These are phyloP conservation scores for Xestia rhomboidea DNA, from an alignment of 2,888 invertebrate species.

Conservation along the genomic window DNA sequence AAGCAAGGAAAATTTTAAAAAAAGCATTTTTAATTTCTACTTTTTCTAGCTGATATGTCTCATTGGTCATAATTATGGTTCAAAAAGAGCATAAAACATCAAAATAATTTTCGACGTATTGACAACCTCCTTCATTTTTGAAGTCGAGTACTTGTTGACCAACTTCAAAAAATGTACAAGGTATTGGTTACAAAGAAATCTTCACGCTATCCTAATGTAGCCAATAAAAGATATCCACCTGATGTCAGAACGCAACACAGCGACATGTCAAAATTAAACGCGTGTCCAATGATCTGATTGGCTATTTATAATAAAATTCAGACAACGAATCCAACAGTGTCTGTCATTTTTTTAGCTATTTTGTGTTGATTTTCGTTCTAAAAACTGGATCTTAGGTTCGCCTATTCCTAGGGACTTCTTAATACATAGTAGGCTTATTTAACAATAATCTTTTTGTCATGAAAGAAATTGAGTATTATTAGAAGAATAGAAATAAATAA, in stretches of 20 bases:
- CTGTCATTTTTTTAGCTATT: neutral
- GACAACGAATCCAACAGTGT: neutral
- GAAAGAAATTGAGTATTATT: conserved; percentile 33
- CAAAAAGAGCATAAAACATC: neutral
- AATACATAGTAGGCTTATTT: conserved; percentile 25
- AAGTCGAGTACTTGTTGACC: neutral
- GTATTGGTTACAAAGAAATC: neutral
- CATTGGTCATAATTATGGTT: conserved; percentile 40
- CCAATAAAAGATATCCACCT: neutral
- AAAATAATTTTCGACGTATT: neutral
- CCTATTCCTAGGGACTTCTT: conserved; percentile 16
- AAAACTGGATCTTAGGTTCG: neutral
- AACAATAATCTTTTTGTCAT: conserved; percentile 25
- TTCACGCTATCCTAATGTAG: neutral
- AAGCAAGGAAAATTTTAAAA: neutral
- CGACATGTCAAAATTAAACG: neutral
- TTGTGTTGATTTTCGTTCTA: neutral
- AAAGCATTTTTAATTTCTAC: neutral
- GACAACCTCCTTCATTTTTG: neutral
- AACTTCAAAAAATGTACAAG: neutral
- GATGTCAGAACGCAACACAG: neutral
- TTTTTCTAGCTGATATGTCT: conserved; percentile 41
- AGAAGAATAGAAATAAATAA: conserved; percentile 11
- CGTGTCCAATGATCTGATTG: neutral
- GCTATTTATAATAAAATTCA: neutral